Percentiles rank a stretch among this genome's conserved stretches.
These are phyloP conservation scores for Mesorhabditis spiculigera DNA, from an alignment of 2,888 invertebrate genomes.

Conservation along the genomic window DNA sequence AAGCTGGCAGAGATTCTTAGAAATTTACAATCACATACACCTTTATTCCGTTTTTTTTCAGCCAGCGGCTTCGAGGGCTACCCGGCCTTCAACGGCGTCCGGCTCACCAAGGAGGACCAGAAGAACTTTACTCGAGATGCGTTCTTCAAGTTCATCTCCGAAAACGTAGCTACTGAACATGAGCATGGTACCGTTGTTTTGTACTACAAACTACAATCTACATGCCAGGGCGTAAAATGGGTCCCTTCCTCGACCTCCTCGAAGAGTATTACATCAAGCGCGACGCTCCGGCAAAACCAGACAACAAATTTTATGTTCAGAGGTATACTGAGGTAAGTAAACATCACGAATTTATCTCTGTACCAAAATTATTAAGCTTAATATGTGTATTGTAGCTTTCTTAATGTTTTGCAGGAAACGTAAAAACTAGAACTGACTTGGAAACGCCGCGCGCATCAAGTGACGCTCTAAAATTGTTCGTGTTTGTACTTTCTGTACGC, in stretches of 20 bases:
- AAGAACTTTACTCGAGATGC: no score
- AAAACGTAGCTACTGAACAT: neutral
- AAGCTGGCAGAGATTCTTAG: no score
- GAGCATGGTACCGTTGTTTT: neutral
- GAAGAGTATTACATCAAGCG: constrained; percentile 14
- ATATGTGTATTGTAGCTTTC: no score
- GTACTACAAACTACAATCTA: constrained; percentile 6
- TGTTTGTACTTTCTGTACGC: no score
- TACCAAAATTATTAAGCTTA: no score
- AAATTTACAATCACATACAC: no score
- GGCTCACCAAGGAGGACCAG: constrained; percentile 3
- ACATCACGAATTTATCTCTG: neutral
- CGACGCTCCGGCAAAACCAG: constrained; percentile 13
- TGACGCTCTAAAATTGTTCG: no score
- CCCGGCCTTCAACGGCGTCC: constrained; percentile 1
- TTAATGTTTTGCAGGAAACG: no score
- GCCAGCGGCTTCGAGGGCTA: constrained; percentile 1
- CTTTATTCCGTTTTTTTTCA: neutral
- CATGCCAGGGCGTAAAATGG: constrained; percentile 16
- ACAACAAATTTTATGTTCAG: constrained; percentile 31
- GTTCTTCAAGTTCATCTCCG: constrained; percentile 7
- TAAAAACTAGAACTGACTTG: no score
- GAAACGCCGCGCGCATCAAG: neutral
- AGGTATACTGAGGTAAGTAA: constrained; percentile 29
- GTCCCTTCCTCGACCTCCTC: constrained; percentile 18